These are phyloP conservation scores for Cetoscarus ocellatus DNA, from an alignment of 2,797 vertebrate species.

Conservation along the genomic window DNA sequence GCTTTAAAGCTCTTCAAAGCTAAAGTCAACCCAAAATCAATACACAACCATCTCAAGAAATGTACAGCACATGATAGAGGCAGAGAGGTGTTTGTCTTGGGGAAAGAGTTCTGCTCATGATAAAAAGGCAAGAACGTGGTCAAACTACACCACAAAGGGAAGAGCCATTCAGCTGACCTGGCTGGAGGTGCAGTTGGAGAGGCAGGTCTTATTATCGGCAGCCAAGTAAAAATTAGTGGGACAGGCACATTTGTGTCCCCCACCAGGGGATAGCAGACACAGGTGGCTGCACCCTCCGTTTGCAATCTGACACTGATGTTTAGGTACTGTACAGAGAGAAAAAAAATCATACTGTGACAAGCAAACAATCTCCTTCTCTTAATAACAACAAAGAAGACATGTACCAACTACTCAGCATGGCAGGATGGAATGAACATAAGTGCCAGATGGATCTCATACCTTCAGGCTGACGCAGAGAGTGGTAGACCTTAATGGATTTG, in stretches of 20 bases:
- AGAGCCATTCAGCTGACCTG: conserved; percentile 84
- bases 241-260: conserved; percentile 93
- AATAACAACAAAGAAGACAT: conserved; percentile 19
- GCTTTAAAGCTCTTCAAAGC: conserved; percentile 58
- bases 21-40: conserved; percentile 54
- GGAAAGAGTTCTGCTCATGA: conserved; percentile 26
- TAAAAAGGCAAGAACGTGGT: conserved; percentile 12
- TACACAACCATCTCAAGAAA: conserved; percentile 31
- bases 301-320: conserved; percentile 93
- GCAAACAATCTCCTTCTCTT: conserved; percentile 34
- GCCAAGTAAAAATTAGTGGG: conserved; percentile 98
- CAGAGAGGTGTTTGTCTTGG: conserved; percentile 42
- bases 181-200: conserved; percentile 98
- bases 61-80: conserved; percentile 20
- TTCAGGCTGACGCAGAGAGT: conserved; percentile 96
- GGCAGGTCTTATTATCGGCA: conserved; percentile 93
- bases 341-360: conserved; percentile 30
- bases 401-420: conserved; percentile 25
- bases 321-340: conserved; percentile 86
- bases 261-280: conserved; percentile 93
- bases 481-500: conserved; percentile 98
- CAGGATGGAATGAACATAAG: conserved; percentile 10
- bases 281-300: conserved; percentile 98
- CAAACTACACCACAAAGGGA: conserved; percentile 10
- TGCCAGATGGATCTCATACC: conserved; percentile 83